Evolutionary conservation across 2,113 vertebrate species (phyloP), one percentile per base, ranked within the genome.

Genomic region (Serinus canaria): DNA sequence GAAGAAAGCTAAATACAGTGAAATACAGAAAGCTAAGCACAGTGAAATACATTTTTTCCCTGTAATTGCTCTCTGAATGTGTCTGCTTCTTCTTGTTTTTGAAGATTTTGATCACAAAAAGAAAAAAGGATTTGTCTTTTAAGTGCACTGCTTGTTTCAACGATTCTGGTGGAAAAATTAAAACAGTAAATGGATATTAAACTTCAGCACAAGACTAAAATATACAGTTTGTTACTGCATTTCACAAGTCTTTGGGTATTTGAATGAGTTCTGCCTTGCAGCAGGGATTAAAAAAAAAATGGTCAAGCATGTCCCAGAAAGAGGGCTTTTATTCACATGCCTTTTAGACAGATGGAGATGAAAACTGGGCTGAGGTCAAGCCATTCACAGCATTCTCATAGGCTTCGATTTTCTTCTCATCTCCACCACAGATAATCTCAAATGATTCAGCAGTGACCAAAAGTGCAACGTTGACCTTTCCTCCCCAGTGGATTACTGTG

Each of bases 391-490:
- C 72, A 47, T 98, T 97, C 96, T 98, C 87, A 70, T 90, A 97
- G 96, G 83, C 97, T 98, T 98, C 74, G 94, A 98, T 98, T 98
- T 98, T 97, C 89, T 93, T 97, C 96, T 97, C 94, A 86, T 96
- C 91, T 91, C 88, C 77, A 95, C 95, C 93, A 94, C 95, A 96
- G 96, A 98, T 98, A 98, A 97, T 98, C 94, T 98, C 94, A 97
- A 97, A 98, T 98, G 97, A 98, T 98, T 98, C 95, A 90, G 93
- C 98, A 98, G 98, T 98, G 97, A 98, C 97, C 96, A 95, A 97
- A 98, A 98, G 97, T 98, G 97, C 97, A 98, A 97, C 95, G 97
- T 23, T 98, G 97, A 98, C 98, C 97, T 98, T 97, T 97, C 94
- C 94, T 98, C 97, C 95, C 95, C 84, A 46, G 96, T 95, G 98